A percentile compares a stretch with the other conserved stretches of the same genome.
phyloP scores from a whole-genome alignment of 1,140 invertebrate species.

The Brachionus koreanus region DNA sequence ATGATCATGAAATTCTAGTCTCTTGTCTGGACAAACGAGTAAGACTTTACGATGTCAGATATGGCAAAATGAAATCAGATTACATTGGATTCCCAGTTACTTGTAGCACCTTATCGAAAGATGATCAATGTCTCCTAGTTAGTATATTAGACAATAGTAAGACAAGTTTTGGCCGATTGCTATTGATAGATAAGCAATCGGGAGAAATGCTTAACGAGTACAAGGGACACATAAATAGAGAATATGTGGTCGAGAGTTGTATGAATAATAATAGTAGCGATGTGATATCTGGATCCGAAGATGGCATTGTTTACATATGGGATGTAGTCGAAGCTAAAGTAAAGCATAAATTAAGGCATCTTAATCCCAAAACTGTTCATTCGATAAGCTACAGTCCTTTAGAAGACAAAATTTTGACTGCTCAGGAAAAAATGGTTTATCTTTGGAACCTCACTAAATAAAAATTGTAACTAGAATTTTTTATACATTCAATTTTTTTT shows the following conservation, averaged over 20 bases:
- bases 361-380: neutral
- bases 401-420: conserved; percentile 36
- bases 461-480: neutral
- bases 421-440: conserved; percentile 39
- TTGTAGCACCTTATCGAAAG: conserved; percentile 55
- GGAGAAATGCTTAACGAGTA: conserved; percentile 78
- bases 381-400: conserved; percentile 14
- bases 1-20: conserved; percentile 82
- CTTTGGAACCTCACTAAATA: conserved; percentile 5
- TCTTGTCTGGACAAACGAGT: conserved; percentile 82
- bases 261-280: conserved; percentile 75
- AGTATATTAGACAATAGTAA: conserved; percentile 73
- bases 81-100: conserved; percentile 67
- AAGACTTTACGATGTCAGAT: conserved; percentile 81
- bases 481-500: neutral
- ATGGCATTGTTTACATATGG: conserved; percentile 80
- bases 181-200: conserved; percentile 80
- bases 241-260: conserved; percentile 79
- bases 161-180: conserved; percentile 56
- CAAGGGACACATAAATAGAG: conserved; percentile 70
- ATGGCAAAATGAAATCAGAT: conserved; percentile 76
- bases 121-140: conserved; percentile 76
- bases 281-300: conserved; percentile 79
- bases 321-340: conserved; percentile 68
- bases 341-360: neutral